Evolutionary conservation across 1,140 invertebrate genomes (phyloP), one percentile per base, ranked within the genome.

Genomic region (Triops longicaudatus): DNA sequence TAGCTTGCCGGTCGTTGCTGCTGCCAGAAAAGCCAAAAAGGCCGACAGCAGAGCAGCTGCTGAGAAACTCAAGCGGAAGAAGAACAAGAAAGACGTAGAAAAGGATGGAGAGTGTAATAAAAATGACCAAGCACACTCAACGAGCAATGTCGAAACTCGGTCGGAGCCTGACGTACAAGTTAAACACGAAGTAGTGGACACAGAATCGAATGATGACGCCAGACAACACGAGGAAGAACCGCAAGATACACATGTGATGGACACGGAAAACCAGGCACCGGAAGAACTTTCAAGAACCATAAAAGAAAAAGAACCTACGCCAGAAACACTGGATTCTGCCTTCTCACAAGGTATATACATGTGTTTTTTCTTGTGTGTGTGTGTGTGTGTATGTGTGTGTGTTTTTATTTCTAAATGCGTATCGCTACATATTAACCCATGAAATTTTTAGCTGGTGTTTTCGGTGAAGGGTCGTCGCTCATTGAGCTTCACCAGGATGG

Each of bases 1-100:
- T 11, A 77, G 79, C 17, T 76, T 76, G 22, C 76, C 74, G 31
- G 76, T 63, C 6, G n/a, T n/a, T n/a, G 50, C 50, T 63, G 50
- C 22, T 63, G 17, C 50, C 1, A 63, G 17, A 63, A 63, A 22
- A 17, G 14, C 50, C 50, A 63, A 63, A 22, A 63, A 63, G 50
- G 50, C 22, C 14, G 50, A 63, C 17, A 17, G 14, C 22, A 63
- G 22, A 22, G 14, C 14, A 6, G 10, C 50, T 63, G 50, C 50
- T 22, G 50, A 63, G 1, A 63, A 63, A 63, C 50, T 22, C 10
- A 63, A 63, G 50, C 10, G 50, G 50, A 63, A 63, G 17, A 63
- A 63, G 17, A n/a, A 9, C n/a, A 63, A 63, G 14, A 63, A 63
- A 17, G 50, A 63, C 3, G 22, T 22, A 6, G 50, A 63, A 63